Base-by-base conservation (phyloP, 2,113 vertebrate genomes). In the Arvicanthis niloticus region DNA sequence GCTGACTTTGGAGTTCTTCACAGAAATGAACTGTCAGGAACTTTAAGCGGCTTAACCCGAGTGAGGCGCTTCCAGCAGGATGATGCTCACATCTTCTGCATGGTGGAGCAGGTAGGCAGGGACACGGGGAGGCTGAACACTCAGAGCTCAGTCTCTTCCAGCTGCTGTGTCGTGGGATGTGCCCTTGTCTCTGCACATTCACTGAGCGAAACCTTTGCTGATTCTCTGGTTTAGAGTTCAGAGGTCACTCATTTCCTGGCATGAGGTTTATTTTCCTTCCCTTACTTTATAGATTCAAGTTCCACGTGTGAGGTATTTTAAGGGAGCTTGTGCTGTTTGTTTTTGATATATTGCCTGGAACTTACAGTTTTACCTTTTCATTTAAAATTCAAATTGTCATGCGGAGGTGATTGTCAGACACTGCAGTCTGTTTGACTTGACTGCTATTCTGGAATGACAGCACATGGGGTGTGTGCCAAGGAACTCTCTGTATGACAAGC, bases 1-100 rank as follows among this genome's bases (percentile, higher is more conserved):
- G 99, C 99, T 10, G 99, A 99, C 82, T 99, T 99, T 65, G 99
- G 99, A 10, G 99, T 99, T 78, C 99, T 99, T 80, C 99, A 99
- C 89, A 98, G 99, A 86, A 99, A 99, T 3, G 99, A 99, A 67
- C 98, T 99, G n/a, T 99, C 99, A 0, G 99, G 99, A 48, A 98
- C 99, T 0, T 97, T 99, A 26, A 99, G 98, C 0, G 99, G 99
- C 60, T 98, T 99, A 93, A 99, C 99, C 75, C 98, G 99, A 70
- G 99, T 99, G 0, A 98, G 99, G 0, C 99, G 99, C 56, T 99
- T 99, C 98, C 99, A 99, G 78, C 99, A 99, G 98, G 99, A 99
- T 9, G 99, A 99, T 5, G 99, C 99, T 21, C 99, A 99, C 98
- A 99, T 99, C 97, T 99, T 99, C 98, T 99, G 99, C 98, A 98